These are phyloP conservation scores for Linurgus olivaceus DNA, from an alignment of 2,797 vertebrate species.

Conservation along the genomic window DNA sequence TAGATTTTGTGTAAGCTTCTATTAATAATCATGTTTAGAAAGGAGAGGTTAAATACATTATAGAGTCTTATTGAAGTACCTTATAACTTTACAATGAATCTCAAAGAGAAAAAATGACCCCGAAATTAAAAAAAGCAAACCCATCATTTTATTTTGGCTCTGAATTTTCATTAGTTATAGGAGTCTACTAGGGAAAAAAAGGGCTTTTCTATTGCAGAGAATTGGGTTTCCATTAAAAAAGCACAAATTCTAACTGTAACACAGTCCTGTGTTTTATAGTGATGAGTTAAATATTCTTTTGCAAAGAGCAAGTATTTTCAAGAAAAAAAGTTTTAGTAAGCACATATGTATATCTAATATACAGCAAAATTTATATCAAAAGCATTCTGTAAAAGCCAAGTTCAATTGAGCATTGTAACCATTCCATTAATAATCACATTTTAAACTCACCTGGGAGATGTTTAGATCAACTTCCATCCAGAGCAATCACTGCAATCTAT, in stretches of 20 bases:
- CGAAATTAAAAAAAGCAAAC: neutral
- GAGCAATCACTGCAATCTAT: neutral
- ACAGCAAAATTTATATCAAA: neutral
- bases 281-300: neutral
- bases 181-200: neutral
- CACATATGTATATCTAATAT: neutral
- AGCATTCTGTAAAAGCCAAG: neutral
- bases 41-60: neutral
- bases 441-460: neutral
- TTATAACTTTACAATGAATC: neutral
- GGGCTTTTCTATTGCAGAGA: neutral
- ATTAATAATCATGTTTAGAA: neutral
- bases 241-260: neutral
- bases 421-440: neutral
- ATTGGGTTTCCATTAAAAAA: neutral
- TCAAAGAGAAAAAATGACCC: neutral
- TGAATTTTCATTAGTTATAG: neutral
- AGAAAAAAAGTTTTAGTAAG: neutral
- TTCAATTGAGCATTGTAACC: neutral
- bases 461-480: neutral
- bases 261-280: neutral
- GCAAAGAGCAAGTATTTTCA: neutral
- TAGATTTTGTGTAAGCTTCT: neutral
- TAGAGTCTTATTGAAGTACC: neutral
- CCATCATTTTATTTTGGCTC: neutral